These are phyloP conservation scores for Punctoribates punctum DNA, from an alignment of 2,888 invertebrate genomes.

Conservation along the genomic window DNA sequence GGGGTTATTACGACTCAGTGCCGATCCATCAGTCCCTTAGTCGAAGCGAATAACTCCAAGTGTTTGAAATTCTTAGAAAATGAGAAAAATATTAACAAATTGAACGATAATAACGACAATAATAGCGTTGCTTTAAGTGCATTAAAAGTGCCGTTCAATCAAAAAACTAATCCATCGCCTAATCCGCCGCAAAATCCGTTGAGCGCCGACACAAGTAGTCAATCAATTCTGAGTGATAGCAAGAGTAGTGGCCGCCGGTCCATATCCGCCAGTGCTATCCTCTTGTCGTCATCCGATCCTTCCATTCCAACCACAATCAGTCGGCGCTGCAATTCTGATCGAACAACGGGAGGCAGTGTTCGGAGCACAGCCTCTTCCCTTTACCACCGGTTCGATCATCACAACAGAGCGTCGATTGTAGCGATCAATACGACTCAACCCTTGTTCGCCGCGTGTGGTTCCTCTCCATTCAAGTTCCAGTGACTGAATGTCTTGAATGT, in stretches of 20 bases:
- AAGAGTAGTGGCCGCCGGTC: constrained; percentile 13
- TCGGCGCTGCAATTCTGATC: constrained; percentile 41
- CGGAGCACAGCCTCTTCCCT: neutral
- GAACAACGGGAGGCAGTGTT: constrained; percentile 32
- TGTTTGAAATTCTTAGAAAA: constrained; percentile 17
- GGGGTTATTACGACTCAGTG: constrained; percentile 41
- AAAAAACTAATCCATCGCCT: constrained; percentile 4
- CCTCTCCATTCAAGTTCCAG: neutral
- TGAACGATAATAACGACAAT: constrained; percentile 21
- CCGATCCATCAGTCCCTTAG: constrained; percentile 43
- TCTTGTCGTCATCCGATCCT: constrained; percentile 15
- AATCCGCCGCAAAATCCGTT: constrained; percentile 31
- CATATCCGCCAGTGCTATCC: constrained; percentile 40
- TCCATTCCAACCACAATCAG: constrained; percentile 13
- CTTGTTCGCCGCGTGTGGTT: constrained; percentile 2
- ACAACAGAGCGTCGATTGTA: neutral
- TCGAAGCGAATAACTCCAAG: constrained; percentile 17
- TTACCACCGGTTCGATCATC: constrained; percentile 7
- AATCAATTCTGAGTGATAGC: constrained; percentile 16
- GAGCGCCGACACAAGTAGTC: neutral
- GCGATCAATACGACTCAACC: neutral
- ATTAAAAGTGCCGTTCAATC: constrained; percentile 6
- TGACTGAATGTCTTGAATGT: too few relatives aligned
- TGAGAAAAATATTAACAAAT: neutral
- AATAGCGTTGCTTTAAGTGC: neutral